A percentile compares a stretch with the other conserved stretches of the same genome.
Evolutionary conservation across 2,113 vertebrate genomes (phyloP).

Genomic region (Catharus bicknelli): DNA sequence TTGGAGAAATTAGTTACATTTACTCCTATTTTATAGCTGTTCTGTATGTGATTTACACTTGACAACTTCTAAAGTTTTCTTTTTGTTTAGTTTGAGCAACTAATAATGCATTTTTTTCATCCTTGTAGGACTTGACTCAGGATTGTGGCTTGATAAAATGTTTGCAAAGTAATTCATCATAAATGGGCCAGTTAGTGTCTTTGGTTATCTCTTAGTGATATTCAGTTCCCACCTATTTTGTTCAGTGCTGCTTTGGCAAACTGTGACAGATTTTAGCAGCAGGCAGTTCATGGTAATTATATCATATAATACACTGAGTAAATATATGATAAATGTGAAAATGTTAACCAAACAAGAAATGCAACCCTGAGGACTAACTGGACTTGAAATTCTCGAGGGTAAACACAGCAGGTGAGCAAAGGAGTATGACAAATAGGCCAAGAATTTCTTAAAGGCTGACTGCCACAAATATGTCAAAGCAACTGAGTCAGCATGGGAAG

Average conservation of each 20-base stretch:
- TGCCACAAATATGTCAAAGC: background rate
- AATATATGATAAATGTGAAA: background rate
- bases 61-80: background rate
- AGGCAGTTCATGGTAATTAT: background rate
- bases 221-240: background rate
- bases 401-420: conserved; percentile 23
- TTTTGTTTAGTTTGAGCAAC: background rate
- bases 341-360: background rate
- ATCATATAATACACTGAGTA: background rate
- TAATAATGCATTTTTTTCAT: background rate
- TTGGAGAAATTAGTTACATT: background rate
- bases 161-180: background rate
- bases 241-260: background rate
- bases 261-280: background rate
- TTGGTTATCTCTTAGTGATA: background rate
- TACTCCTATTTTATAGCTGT: background rate
- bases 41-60: background rate
- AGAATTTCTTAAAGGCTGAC: conserved; percentile 20
- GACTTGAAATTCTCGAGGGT: background rate
- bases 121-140: background rate
- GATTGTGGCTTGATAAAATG: background rate
- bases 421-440: background rate
- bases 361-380: background rate
- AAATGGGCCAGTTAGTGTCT: background rate
- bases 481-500: conserved; percentile 45